Evolutionary conservation across 2,113 vertebrate species (phyloP).

Genomic region (Rhodinocichla rosea): DNA sequence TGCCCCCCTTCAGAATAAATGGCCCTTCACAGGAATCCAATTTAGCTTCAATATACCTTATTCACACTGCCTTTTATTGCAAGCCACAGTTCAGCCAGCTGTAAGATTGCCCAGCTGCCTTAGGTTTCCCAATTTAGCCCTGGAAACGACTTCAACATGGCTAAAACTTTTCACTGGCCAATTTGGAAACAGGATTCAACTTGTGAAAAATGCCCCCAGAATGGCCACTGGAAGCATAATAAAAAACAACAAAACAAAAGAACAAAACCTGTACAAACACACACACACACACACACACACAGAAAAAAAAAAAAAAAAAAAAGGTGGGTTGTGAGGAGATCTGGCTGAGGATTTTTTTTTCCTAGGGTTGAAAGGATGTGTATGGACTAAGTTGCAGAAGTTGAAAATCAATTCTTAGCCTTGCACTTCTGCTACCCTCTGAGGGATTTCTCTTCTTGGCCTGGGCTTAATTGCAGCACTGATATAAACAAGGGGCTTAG

Average conservation of each 20-base stretch:
- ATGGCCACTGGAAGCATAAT: slow-evolving; percentile 66
- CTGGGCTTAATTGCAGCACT: slow-evolving; percentile 83
- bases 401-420: slow-evolving; percentile 81
- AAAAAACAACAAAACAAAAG: background rate
- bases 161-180: slow-evolving; percentile 71
- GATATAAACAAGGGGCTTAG: slow-evolving; percentile 92
- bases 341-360: background rate
- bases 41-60: slow-evolving; percentile 83
- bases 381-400: background rate
- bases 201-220: slow-evolving; percentile 70
- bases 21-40: slow-evolving; percentile 77
- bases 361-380: background rate
- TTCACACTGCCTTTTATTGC: slow-evolving; percentile 81
- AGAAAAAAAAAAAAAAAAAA: background rate
- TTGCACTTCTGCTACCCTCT: slow-evolving; percentile 89
- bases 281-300: too few species aligned
- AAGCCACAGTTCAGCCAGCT: slow-evolving; percentile 75
- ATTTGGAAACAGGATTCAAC: slow-evolving; percentile 70
- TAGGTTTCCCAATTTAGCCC: slow-evolving; percentile 76
- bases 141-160: slow-evolving; percentile 82
- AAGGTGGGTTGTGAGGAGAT: background rate
- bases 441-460: slow-evolving; percentile 86
- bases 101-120: slow-evolving; percentile 75
- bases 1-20: slow-evolving; percentile 69
- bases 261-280: background rate